phyloP scores from a whole-genome alignment of 2,797 vertebrate species.

The Meriones psammophilus region DNA sequence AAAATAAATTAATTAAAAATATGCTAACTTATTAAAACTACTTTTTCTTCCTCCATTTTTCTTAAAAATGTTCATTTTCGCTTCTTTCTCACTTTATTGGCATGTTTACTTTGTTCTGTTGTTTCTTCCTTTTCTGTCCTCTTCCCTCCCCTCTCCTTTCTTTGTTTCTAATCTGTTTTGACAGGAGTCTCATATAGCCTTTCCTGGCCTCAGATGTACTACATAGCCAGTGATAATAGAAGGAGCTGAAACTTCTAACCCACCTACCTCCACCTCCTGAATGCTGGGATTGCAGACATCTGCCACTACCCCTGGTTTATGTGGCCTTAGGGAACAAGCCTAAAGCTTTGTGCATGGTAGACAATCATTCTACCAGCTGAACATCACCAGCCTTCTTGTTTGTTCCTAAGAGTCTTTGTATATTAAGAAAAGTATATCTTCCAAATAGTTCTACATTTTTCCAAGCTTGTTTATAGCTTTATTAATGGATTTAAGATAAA shows the following conservation, averaged over 20 bases:
- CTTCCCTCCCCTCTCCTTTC: background rate
- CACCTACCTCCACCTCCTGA: background rate
- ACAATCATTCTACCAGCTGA: background rate
- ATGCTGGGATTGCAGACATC: background rate
- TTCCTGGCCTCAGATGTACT: background rate
- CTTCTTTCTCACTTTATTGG: background rate
- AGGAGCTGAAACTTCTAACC: background rate
- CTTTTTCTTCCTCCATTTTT: constrained; percentile 49
- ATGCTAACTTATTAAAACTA: constrained; percentile 11
- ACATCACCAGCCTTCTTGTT: background rate
- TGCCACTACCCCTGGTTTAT: background rate
- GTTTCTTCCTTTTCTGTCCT: background rate
- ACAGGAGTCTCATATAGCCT: background rate
- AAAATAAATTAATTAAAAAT: background rate
- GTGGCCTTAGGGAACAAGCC: background rate
- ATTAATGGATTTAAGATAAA: constrained; percentile 39
- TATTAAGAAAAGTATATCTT: constrained; percentile 50
- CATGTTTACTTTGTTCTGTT: constrained; percentile 1
- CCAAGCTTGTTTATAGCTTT: constrained; percentile 55
- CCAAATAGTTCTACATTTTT: background rate
- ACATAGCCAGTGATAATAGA: background rate
- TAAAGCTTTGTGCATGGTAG: background rate
- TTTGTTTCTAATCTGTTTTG: background rate
- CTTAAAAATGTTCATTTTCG: constrained; percentile 4
- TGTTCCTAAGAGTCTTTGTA: constrained; percentile 46